A percentile compares a stretch with the other conserved stretches of the same genome.
Evolutionary conservation across 2,113 vertebrate species (phyloP).

Genomic region (Martes martes): DNA sequence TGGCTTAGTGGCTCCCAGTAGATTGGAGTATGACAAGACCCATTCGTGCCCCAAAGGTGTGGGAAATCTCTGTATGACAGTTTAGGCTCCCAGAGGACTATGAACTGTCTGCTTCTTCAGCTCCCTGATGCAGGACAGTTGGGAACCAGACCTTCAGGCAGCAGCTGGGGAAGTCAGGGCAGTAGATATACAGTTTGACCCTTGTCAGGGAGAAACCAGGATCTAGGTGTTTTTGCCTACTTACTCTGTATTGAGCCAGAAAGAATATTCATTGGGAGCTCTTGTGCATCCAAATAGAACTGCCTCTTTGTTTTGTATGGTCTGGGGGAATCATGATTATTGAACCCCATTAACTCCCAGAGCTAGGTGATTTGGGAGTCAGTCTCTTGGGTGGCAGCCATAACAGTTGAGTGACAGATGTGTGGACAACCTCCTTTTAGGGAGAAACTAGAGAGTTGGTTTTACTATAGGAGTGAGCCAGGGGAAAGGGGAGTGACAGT

Average conservation of each 20-base stretch:
- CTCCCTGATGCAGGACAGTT: neutral
- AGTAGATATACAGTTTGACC: too few relatives aligned
- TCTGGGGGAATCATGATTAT: neutral
- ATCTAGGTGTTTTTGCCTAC: neutral
- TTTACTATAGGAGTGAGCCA: neutral
- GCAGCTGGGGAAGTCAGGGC: neutral
- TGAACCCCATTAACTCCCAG: neutral
- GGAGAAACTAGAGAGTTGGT: neutral
- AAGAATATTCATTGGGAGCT: neutral
- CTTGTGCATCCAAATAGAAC: neutral
- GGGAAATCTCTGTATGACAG: too few relatives aligned
- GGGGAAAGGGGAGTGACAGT: neutral
- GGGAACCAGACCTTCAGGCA: neutral
- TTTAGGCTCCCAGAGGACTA: neutral
- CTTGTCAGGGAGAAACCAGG: neutral
- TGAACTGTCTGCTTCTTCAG: neutral
- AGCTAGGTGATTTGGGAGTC: neutral
- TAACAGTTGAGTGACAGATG: neutral
- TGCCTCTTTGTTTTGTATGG: neutral
- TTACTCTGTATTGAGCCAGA: neutral
- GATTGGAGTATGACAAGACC: neutral
- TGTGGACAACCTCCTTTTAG: neutral
- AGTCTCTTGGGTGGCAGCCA: neutral
- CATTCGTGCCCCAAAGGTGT: neutral
- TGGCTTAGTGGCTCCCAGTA: neutral